Base-by-base conservation (phyloP, 2,888 invertebrate genomes). In the Eupithecia centaureata region DNA sequence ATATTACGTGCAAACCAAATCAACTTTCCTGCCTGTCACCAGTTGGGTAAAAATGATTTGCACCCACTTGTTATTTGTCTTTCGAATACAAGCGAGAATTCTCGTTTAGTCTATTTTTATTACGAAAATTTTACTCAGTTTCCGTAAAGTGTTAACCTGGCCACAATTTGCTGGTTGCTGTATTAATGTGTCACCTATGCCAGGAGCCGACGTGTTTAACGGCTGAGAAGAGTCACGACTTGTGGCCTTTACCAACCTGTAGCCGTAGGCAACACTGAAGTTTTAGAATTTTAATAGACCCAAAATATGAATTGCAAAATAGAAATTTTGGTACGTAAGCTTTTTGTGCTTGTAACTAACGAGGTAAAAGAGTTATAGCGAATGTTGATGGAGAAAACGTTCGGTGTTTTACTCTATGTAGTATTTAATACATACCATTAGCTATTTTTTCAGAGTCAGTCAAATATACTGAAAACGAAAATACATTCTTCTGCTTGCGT, bases 161-260 rank as follows among this genome's bases (percentile, higher is more conserved):
- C 47, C 22, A 47, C 3, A 47, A 22, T 18, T 10, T 47, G 18
- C 47, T 18, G 18, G 18, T 47, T 22, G 47, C 10, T 12, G 47
- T 47, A 47, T 47, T 22, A 47, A 47, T 18, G 47, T 47, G 47
- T 12, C 47, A 47, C 18, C 47, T 47, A 22, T 12, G 47, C 18
- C 47, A 47, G 47, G 22, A 22, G 47, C 22, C 47, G 47, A 47
- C 47, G 47, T 47, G 47, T 47, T 47, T 47, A 47, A 18, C 18
- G 47, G 10, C 12, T 22, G 12, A 10, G 47, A 47, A 47, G 47
- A 47, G 47, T 47, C 47, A 22, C 47, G 22, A 47, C 22, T 10
- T 42, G 42, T 47, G 22, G 12, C 10, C 47, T 22, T 22, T 22
- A 47, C 38, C 47, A 47, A 47, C 47, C 47, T 47, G 47, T 47